A percentile compares a stretch with the other conserved stretches of the same genome.
phyloP scores from a whole-genome alignment of 2,888 invertebrate species.

The Sinohyriopsis cumingii region DNA sequence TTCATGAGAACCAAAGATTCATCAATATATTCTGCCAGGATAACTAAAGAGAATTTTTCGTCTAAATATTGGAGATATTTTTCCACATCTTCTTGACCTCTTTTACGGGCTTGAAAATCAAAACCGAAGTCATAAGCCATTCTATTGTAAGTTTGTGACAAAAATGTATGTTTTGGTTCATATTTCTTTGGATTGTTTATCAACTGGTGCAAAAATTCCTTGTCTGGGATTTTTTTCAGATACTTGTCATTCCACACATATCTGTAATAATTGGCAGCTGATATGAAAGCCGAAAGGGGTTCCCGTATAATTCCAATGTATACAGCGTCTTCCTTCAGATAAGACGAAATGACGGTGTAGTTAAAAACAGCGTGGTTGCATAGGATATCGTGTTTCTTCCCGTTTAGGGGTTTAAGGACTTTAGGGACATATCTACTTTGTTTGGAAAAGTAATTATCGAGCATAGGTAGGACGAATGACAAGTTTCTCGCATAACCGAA shows the following conservation, averaged over 20 bases:
- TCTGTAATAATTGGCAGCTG: constrained; percentile 9
- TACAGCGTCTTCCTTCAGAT: constrained; percentile 5
- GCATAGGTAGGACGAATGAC: constrained; percentile 7
- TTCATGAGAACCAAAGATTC: constrained; percentile 13
- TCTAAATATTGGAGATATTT: constrained; percentile 3
- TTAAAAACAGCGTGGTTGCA: constrained; percentile 17
- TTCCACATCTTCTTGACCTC: background rate
- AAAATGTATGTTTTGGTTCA: background rate
- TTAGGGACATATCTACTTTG: background rate
- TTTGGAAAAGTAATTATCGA: background rate
- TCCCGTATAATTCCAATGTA: constrained; percentile 12
- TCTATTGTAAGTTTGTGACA: constrained; percentile 5
- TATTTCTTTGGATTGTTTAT: constrained; percentile 2
- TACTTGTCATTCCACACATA: constrained; percentile 1
- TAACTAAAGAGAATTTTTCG: constrained; percentile 8
- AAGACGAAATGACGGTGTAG: background rate
- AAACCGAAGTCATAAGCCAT: constrained; percentile 14
- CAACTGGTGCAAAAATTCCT: constrained; percentile 1
- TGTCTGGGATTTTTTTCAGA: background rate
- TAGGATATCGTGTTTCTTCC: constrained; percentile 8
- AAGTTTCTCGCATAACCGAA: constrained; percentile 9
- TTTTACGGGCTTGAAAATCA: background rate
- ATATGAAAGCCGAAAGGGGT: constrained; percentile 4
- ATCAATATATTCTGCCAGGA: constrained; percentile 10
- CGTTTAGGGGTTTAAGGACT: background rate